Evolutionary conservation across 1,140 invertebrate genomes (phyloP).

Genomic region (Drosophila burlai): DNA sequence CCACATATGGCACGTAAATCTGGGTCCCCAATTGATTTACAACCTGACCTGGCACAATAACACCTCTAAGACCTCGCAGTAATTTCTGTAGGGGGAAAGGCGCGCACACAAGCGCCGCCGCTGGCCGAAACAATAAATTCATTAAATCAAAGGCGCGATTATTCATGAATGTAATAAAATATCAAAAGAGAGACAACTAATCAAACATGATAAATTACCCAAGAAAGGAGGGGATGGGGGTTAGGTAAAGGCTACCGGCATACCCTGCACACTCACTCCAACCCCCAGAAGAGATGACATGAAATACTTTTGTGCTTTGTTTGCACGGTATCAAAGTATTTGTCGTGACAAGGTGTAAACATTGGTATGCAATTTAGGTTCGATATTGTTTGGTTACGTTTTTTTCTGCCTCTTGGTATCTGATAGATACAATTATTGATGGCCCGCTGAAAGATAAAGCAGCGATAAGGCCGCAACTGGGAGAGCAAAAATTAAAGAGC

Average conservation of each 20-base stretch:
- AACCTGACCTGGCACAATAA: slow-evolving; percentile 78
- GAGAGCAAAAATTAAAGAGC: neutral
- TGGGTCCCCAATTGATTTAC: slow-evolving; percentile 56
- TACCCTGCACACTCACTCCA: slow-evolving; percentile 8
- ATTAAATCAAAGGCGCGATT: slow-evolving; percentile 73
- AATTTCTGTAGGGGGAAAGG: neutral
- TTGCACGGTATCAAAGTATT: slow-evolving; percentile 43
- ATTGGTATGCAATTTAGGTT: slow-evolving; percentile 80
- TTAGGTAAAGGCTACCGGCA: slow-evolving; percentile 22
- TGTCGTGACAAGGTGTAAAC: slow-evolving; percentile 75
- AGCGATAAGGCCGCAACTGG: slow-evolving; percentile 38
- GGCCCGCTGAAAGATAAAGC: slow-evolving; percentile 56
- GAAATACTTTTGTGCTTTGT: slow-evolving; percentile 43
- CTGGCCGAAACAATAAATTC: slow-evolving; percentile 63
- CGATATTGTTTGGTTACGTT: slow-evolving; percentile 28
- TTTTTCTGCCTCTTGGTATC: slow-evolving; percentile 50
- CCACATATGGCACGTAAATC: slow-evolving; percentile 24
- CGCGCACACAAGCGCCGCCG: slow-evolving; percentile 29
- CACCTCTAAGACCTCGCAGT: slow-evolving; percentile 2
- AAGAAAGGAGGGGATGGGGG: no score
- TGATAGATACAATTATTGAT: slow-evolving; percentile 79
- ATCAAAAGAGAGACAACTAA: slow-evolving; percentile 64
- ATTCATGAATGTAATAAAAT: slow-evolving; percentile 82
- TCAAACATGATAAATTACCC: slow-evolving; percentile 80
- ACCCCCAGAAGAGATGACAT: neutral